phyloP scores from a whole-genome alignment of 2,113 vertebrate species.

The Nymphicus hollandicus region DNA sequence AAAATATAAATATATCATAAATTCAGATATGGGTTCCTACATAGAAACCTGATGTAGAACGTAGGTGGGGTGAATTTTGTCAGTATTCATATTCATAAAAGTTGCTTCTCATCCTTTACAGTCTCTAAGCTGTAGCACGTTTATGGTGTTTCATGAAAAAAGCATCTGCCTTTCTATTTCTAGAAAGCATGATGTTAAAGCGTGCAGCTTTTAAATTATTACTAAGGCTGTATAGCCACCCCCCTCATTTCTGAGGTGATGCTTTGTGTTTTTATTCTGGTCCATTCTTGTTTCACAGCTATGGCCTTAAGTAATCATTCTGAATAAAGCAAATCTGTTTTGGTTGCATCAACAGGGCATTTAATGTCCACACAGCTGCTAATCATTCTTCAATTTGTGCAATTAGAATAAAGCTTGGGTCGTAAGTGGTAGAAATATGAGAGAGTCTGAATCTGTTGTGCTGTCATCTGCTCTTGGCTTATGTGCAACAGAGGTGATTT shows the following conservation, averaged over 20 bases:
- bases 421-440: slow-evolving; percentile 5
- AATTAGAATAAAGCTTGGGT: slow-evolving; percentile 25
- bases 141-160: slow-evolving; percentile 5
- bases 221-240: background rate
- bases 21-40: background rate
- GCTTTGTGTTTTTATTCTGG: slow-evolving; percentile 30
- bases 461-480: background rate
- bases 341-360: background rate
- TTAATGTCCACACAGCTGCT: slow-evolving; percentile 40
- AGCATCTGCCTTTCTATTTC: background rate
- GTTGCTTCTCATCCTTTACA: too few species aligned
- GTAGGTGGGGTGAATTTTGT: background rate
- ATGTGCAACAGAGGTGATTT: background rate
- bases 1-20: background rate
- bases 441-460: background rate
- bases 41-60: background rate
- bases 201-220: slow-evolving; percentile 5
- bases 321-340: slow-evolving; percentile 21
- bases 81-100: background rate
- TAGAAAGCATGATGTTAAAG: background rate
- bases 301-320: slow-evolving; percentile 17
- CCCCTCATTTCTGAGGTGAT: background rate
- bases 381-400: slow-evolving; percentile 44
- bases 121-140: background rate
- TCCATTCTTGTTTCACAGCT: slow-evolving; percentile 14